Percentiles rank a stretch among this genome's conserved stretches.
These are phyloP conservation scores for Phylloscopus collybita DNA, from an alignment of 2,797 vertebrate genomes.

Conservation along the genomic window DNA sequence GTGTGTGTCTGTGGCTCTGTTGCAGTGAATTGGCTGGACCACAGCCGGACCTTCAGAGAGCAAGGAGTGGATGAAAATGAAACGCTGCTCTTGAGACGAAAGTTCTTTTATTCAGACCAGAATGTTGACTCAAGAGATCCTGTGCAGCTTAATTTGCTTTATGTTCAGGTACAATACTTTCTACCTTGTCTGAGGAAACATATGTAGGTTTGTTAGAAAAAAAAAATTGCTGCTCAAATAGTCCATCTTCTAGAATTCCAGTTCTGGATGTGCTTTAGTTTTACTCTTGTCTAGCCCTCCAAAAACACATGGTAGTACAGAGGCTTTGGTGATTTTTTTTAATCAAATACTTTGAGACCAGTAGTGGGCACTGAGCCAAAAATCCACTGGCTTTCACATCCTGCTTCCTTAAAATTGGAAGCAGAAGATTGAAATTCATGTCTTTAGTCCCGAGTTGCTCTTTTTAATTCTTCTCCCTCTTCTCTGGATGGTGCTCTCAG, in stretches of 20 bases:
- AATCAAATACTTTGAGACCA: not conserved
- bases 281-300: not conserved
- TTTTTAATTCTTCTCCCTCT: not conserved
- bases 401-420: not conserved
- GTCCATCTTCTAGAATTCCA: not conserved
- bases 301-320: not conserved
- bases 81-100: conserved; percentile 90
- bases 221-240: not conserved
- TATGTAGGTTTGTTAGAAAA: not conserved
- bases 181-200: not conserved
- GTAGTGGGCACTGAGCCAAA: not conserved
- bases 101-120: conserved; percentile 99
- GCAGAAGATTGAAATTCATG: too few species aligned
- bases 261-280: not conserved
- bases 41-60: conserved; percentile 96
- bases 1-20: not conserved
- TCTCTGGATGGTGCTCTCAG: not conserved
- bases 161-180: conserved; percentile 88
- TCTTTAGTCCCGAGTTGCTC: not conserved
- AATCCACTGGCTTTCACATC: not conserved
- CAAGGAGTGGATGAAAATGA: conserved; percentile 97
- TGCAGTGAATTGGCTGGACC: conserved; percentile 98
- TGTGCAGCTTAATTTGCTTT: conserved; percentile 97
- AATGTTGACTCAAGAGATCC: conserved; percentile 98
- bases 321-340: not conserved